Conservation (phyloP, 2,113 vertebrate species). For the Acinonyx jubatus region DNA sequence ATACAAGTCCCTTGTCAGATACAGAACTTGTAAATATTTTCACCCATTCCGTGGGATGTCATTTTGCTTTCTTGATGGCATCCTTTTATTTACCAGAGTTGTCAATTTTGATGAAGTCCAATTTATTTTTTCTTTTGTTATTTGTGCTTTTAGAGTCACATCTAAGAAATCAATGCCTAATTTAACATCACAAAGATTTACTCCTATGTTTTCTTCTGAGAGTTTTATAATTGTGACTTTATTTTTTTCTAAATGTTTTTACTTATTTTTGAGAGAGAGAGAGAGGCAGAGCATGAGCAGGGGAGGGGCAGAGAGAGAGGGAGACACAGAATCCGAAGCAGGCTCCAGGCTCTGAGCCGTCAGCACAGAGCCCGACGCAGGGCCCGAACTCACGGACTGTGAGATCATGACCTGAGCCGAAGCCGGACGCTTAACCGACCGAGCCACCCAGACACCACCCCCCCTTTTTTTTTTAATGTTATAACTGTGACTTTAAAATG, state of each 20-base stretch:
- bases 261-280: too few species aligned
- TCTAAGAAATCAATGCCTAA: background rate
- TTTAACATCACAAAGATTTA: background rate
- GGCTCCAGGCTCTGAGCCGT: too few species aligned
- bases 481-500: background rate
- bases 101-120: background rate
- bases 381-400: accelerated
- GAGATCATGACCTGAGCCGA: too few species aligned
- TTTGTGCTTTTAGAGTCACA: background rate
- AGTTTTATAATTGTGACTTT: background rate
- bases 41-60: background rate
- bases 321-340: too few species aligned
- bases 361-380: too few species aligned
- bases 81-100: background rate
- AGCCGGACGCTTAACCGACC: too few species aligned
- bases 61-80: background rate
- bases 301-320: too few species aligned
- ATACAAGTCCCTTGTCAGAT: background rate
- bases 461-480: background rate
- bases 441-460: too few species aligned
- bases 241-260: background rate
- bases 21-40: background rate
- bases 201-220: background rate
- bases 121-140: background rate
- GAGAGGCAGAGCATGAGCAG: too few species aligned